A percentile compares a stretch with the other conserved stretches of the same genome.
Evolutionary conservation across 2,888 invertebrate genomes (phyloP).

Genomic region (Nezara viridula): DNA sequence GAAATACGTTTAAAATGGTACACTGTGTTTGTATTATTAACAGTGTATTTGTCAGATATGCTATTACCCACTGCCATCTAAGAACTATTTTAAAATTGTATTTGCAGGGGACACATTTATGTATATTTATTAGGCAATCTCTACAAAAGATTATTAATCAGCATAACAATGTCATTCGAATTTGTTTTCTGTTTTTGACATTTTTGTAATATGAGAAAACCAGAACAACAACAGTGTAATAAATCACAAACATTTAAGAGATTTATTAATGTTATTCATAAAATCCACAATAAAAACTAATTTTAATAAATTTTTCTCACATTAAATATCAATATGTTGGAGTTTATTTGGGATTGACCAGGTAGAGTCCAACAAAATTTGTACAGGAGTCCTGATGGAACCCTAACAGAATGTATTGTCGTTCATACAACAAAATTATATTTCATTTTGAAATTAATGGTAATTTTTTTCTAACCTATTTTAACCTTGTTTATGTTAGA

Average conservation of each 20-base stretch:
- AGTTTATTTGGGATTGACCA: slow-evolving; percentile 49
- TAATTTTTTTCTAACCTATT: slow-evolving; percentile 46
- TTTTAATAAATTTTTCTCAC: slow-evolving; percentile 43
- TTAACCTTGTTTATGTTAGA: slow-evolving; percentile 40
- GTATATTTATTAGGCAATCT: slow-evolving; percentile 63
- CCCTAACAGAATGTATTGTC: slow-evolving; percentile 64
- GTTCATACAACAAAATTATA: slow-evolving; percentile 65
- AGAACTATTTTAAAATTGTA: slow-evolving; percentile 62
- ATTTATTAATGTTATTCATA: slow-evolving; percentile 27
- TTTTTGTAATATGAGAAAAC: slow-evolving; percentile 18
- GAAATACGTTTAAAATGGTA: slow-evolving; percentile 52
- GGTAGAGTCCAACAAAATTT: slow-evolving; percentile 38
- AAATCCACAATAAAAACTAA: slow-evolving; percentile 34
- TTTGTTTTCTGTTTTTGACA: slow-evolving; percentile 39
- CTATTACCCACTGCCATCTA: slow-evolving; percentile 63
- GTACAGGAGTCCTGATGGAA: slow-evolving; percentile 59
- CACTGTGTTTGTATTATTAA: slow-evolving; percentile 55
- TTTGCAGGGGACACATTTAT: slow-evolving; percentile 64
- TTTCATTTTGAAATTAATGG: slow-evolving; percentile 65
- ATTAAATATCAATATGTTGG: slow-evolving; percentile 53
- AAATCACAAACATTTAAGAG: slow-evolving; percentile 43
- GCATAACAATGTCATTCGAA: slow-evolving; percentile 53
- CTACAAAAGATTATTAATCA: slow-evolving; percentile 50
- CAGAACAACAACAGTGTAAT: slow-evolving; percentile 14
- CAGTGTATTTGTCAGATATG: slow-evolving; percentile 59